Evolutionary conservation across 2,888 invertebrate genomes (phyloP), one percentile per base, ranked within the genome.

Genomic region (Eupeodes latifasciatus): DNA sequence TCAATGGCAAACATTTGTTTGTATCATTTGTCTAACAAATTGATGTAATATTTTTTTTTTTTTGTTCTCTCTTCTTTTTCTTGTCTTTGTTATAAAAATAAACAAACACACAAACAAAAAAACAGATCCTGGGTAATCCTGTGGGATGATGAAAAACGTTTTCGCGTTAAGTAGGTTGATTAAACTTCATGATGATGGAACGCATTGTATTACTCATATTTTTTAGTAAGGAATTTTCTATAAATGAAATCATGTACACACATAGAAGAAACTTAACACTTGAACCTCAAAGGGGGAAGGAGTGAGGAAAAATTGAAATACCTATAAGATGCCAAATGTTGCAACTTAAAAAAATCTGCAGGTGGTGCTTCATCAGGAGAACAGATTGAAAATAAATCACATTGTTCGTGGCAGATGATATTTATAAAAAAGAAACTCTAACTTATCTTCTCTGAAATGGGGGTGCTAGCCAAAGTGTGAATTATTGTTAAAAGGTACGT

Each of bases 111-210:
- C 9, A 40, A 4, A 40, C 5, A 40, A 40, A 40, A 59, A 40
- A 53, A 71, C 14, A 71, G 19, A 40, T 55, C 40, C 12, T 44
- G 16, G 36, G 55, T 85, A 76, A 84, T 84, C 84, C 75, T 74
- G 62, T 61, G 74, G 80, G 84, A 81, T 36, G 71, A 76, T 71
- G 85, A 71, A 34, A 47, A 76, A 81, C 84, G 69, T 49, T 84
- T 53, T 59, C 11, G 53, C 74, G 67, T 67, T 74, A 74, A 61
- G 67, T 67, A 55, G 61, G 61, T 57, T 75, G 75, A 80, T 71
- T 71, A 51, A 85, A 81, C 81, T 81, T 71, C 62, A 81, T 66
- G 71, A 80, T 85, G 80, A 81, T 71, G 62, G 71, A 80, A 71
- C 62, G 75, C 55, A 64, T 57, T 49, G 55, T 76, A 34, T 85